Percentiles rank a stretch among this genome's conserved stretches.
Conservation (phyloP, 92 coral and sea anemone species). For the Heteractis magnifica region DNA sequence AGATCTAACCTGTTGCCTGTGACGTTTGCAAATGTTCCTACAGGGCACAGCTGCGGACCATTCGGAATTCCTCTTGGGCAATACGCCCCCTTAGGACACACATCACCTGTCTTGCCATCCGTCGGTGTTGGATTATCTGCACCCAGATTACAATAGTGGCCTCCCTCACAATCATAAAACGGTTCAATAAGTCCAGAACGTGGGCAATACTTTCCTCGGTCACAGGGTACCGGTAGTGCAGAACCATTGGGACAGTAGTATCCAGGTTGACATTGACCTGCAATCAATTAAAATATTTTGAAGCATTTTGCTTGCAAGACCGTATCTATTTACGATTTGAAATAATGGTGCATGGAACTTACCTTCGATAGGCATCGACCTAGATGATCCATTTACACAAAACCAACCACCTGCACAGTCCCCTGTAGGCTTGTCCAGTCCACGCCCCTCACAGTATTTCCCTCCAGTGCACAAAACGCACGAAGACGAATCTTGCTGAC, state of each 20-base stretch:
- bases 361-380: conserved; percentile 85
- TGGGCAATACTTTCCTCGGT: conserved; percentile 84
- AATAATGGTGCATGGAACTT: not conserved
- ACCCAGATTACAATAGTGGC: conserved; percentile 70
- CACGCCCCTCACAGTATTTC: conserved; percentile 84
- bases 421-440: conserved; percentile 72
- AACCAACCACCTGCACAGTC: conserved; percentile 95
- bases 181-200: conserved; percentile 65
- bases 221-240: conserved; percentile 71
- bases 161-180: conserved; percentile 85
- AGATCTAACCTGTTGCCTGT: conserved; percentile 83
- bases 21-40: conserved; percentile 84
- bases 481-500: conserved; percentile 58
- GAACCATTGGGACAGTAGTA: conserved; percentile 94
- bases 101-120: conserved; percentile 74
- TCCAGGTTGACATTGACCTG: conserved; percentile 78
- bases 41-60: conserved; percentile 71
- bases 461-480: conserved; percentile 87
- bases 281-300: not conserved
- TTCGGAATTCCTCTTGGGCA: conserved; percentile 83
- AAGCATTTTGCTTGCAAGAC: not conserved
- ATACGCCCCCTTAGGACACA: conserved; percentile 83
- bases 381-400: conserved; percentile 85
- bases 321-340: not conserved
- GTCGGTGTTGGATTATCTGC: conserved; percentile 69